Evolutionary conservation across 2,888 invertebrate species (phyloP).

Genomic region (Polydrusus pterygomalis): DNA sequence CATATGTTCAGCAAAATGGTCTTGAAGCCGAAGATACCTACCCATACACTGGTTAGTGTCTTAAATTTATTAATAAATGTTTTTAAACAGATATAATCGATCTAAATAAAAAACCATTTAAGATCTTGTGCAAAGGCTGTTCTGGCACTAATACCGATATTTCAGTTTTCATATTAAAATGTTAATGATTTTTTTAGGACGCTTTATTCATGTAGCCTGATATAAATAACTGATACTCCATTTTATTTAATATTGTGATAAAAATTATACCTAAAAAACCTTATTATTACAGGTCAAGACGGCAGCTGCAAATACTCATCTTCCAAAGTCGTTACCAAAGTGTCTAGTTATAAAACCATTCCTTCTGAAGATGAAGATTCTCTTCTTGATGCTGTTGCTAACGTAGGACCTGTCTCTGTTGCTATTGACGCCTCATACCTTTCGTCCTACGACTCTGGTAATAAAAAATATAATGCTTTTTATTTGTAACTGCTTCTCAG

Average conservation of each 20-base stretch:
- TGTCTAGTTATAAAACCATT: conserved; percentile 14
- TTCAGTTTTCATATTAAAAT: no score
- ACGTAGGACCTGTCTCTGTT: conserved; percentile 47
- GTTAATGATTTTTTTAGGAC: no score
- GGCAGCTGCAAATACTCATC: conserved; percentile 36
- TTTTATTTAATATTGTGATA: no score
- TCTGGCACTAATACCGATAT: no score
- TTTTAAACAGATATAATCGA: neutral
- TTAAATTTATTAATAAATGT: neutral
- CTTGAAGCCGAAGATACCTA: conserved; percentile 57
- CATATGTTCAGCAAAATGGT: conserved; percentile 57
- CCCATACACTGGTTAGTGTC: conserved; percentile 54
- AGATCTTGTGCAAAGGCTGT: no score
- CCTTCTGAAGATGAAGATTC: conserved; percentile 33
- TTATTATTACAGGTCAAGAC: conserved; percentile 15
- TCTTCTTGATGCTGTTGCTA: conserved; percentile 38
- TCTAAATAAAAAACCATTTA: neutral
- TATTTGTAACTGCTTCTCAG: no score
- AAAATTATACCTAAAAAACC: neutral
- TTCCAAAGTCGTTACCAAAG: conserved; percentile 44
- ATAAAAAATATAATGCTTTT: no score
- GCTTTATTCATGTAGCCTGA: no score
- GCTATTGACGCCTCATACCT: conserved; percentile 39
- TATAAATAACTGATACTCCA: no score
- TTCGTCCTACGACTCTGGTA: conserved; percentile 31